phyloP scores from a whole-genome alignment of 2,113 vertebrate species.

The Thunnus thynnus region DNA sequence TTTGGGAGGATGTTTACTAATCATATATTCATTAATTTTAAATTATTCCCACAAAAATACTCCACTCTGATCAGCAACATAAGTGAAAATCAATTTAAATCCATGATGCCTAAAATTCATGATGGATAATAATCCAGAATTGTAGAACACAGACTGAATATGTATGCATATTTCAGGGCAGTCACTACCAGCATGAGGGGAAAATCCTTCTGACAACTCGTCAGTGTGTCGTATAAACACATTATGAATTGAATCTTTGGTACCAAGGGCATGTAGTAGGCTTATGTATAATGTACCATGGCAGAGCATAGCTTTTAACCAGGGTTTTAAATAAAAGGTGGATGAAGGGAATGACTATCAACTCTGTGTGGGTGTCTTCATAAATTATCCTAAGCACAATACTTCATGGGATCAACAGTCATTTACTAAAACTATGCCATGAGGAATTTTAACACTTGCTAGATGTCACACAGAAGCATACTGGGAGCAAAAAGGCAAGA shows the following conservation, averaged over 20 bases:
- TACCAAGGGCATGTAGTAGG: slow-evolving; percentile 76
- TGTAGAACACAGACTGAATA: slow-evolving; percentile 65
- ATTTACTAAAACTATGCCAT: slow-evolving; percentile 78
- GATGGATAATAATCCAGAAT: slow-evolving; percentile 67
- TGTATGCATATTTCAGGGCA: slow-evolving; percentile 71
- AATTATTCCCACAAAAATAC: slow-evolving; percentile 59
- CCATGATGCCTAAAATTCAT: slow-evolving; percentile 61
- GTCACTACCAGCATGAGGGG: slow-evolving; percentile 42
- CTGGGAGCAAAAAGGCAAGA: slow-evolving; percentile 47
- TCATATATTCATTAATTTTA: slow-evolving; percentile 73
- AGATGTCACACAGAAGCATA: slow-evolving; percentile 51
- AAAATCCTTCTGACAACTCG: slow-evolving; percentile 75
- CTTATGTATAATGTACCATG: slow-evolving; percentile 81
- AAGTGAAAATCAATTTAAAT: slow-evolving; percentile 73
- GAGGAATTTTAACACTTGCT: slow-evolving; percentile 73
- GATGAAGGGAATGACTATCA: slow-evolving; percentile 80
- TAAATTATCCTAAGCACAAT: slow-evolving; percentile 81
- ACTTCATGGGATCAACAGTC: slow-evolving; percentile 78
- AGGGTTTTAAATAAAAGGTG: slow-evolving; percentile 82
- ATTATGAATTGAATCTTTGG: slow-evolving; percentile 75
- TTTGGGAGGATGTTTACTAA: slow-evolving; percentile 62
- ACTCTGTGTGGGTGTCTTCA: slow-evolving; percentile 83
- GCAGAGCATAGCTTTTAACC: slow-evolving; percentile 79
- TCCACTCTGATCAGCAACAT: slow-evolving; percentile 61
- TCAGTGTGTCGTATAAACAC: slow-evolving; percentile 76